Evolutionary conservation across 1,140 invertebrate genomes (phyloP).

Genomic region (Chironomus tepperi): DNA sequence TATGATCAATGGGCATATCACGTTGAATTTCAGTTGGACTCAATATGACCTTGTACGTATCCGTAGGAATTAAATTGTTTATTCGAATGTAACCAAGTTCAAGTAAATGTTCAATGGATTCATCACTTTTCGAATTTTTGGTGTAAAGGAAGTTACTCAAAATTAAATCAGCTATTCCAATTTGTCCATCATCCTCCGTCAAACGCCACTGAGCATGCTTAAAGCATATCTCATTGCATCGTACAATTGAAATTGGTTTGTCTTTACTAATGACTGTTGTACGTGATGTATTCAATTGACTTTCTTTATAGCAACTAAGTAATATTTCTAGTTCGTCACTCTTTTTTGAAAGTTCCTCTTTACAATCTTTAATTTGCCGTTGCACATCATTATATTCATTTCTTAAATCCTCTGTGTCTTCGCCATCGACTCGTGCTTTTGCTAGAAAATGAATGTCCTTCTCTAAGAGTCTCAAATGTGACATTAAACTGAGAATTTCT

Average conservation of each 20-base stretch:
- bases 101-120: slow-evolving; percentile 92
- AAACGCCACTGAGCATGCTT: slow-evolving; percentile 97
- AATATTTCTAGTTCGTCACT: slow-evolving; percentile 92
- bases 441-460: slow-evolving; percentile 86
- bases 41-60: slow-evolving; percentile 88
- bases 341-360: slow-evolving; percentile 72
- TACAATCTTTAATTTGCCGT: slow-evolving; percentile 73
- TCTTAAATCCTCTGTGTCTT: slow-evolving; percentile 57
- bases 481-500: slow-evolving; percentile 69
- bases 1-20: slow-evolving; percentile 81
- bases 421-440: slow-evolving; percentile 65
- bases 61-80: slow-evolving; percentile 89
- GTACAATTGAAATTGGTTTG: slow-evolving; percentile 64
- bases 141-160: slow-evolving; percentile 97
- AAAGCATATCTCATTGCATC: slow-evolving; percentile 96
- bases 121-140: slow-evolving; percentile 92
- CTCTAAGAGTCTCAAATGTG: slow-evolving; percentile 72
- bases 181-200: slow-evolving; percentile 93
- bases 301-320: slow-evolving; percentile 81
- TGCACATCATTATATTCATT: slow-evolving; percentile 60
- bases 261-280: slow-evolving; percentile 46
- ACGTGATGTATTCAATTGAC: slow-evolving; percentile 50
- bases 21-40: slow-evolving; percentile 78
- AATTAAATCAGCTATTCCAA: slow-evolving; percentile 92
- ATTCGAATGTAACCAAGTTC: slow-evolving; percentile 96